Percentiles rank a stretch among this genome's conserved stretches.
These are phyloP conservation scores for Mythimna impura DNA, from an alignment of 2,888 invertebrate genomes.

Conservation along the genomic window DNA sequence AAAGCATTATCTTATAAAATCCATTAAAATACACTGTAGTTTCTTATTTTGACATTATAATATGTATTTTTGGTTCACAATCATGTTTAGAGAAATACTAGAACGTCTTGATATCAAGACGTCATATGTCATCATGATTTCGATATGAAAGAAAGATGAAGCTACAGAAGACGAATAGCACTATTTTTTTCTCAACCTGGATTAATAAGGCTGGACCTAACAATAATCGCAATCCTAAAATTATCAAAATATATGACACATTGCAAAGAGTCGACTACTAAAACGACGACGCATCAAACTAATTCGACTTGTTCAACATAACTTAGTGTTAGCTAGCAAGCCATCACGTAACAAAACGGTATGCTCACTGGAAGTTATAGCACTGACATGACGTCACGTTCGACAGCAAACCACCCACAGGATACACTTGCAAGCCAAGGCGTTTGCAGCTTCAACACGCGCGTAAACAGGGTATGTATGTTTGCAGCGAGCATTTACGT, in stretches of 20 bases:
- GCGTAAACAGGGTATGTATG: not conserved
- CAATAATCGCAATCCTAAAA: no score
- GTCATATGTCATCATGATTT: no score
- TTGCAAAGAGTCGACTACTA: not conserved
- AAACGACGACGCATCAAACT: no score
- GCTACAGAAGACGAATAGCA: not conserved
- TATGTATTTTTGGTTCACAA: no score
- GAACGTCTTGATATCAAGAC: no score
- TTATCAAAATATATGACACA: not conserved
- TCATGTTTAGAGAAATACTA: no score
- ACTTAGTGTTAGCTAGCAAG: conserved; percentile 1
- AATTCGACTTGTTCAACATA: conserved; percentile 1
- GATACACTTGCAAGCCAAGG: conserved; percentile 14
- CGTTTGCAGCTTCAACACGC: conserved; percentile 19
- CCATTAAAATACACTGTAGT: not conserved
- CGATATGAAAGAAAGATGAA: no score
- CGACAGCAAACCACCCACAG: conserved; percentile 25
- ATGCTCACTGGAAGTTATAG: conserved; percentile 12
- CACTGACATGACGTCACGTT: conserved; percentile 29
- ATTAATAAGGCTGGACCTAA: no score
- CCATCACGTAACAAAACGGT: conserved; percentile 24
- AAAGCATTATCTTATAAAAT: not conserved
- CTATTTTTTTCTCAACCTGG: not conserved
- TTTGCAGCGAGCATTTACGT: conserved; percentile 18
- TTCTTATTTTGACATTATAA: no score